Percentiles rank a stretch among this genome's conserved stretches.
Evolutionary conservation across 2,888 invertebrate genomes (phyloP).

Genomic region (Baronia brevicornis): DNA sequence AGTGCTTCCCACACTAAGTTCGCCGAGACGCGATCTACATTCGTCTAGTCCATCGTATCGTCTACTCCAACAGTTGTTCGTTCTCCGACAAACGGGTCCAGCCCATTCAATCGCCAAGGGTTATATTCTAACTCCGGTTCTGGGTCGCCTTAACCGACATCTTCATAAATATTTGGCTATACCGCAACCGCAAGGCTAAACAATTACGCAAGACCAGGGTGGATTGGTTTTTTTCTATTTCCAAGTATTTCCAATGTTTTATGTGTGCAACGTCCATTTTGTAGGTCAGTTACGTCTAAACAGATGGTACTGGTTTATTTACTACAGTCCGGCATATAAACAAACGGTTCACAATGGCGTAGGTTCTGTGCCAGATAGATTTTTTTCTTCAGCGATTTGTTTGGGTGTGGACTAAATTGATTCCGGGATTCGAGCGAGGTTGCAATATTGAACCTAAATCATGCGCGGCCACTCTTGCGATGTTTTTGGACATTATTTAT

Average conservation of each 20-base stretch:
- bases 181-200: slow-evolving; percentile 1
- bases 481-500: no score
- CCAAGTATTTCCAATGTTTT: slow-evolving; percentile 8
- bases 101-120: no score
- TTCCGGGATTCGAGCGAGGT: slow-evolving; percentile 1
- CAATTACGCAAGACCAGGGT: slow-evolving; percentile 1
- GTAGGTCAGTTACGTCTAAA: slow-evolving; percentile 25
- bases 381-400: slow-evolving; percentile 1
- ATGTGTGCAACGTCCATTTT: slow-evolving; percentile 13
- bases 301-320: slow-evolving; percentile 13
- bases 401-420: slow-evolving; percentile 1
- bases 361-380: slow-evolving; percentile 1
- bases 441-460: no score
- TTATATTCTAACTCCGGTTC: no score
- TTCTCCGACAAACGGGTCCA: no score
- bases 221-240: neutral
- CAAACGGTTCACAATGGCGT: slow-evolving; percentile 2
- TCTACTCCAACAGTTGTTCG: no score
- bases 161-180: no score
- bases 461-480: no score
- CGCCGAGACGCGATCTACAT: no score
- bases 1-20: no score
- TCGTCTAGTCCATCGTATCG: no score
- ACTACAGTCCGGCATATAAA: slow-evolving; percentile 5
- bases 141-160: no score